These are phyloP conservation scores for Vipera ursinii DNA, from an alignment of 2,797 vertebrate species.

Conservation along the genomic window DNA sequence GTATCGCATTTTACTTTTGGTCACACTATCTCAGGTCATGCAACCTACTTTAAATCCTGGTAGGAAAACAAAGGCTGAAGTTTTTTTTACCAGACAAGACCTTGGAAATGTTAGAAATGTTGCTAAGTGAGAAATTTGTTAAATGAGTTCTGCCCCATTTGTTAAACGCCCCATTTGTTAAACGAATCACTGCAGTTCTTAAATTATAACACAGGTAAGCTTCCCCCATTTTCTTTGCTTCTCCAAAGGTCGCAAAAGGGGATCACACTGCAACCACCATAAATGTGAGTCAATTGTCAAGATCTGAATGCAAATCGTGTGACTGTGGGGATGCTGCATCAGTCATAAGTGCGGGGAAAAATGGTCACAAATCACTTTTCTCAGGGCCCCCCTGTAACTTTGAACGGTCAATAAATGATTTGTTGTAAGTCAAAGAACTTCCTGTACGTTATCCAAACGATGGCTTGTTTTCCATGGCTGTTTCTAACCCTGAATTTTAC, in stretches of 20 bases:
- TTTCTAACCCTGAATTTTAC: background rate
- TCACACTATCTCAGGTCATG: background rate
- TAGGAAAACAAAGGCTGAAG: background rate
- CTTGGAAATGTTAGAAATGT: background rate
- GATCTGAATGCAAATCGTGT: background rate
- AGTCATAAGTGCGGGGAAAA: background rate
- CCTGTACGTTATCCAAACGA: background rate
- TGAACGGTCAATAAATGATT: background rate
- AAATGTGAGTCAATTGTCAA: background rate
- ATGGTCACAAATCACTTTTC: background rate
- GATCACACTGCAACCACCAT: background rate
- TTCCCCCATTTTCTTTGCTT: background rate
- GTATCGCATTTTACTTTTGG: background rate
- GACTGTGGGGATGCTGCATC: background rate
- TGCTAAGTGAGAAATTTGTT: background rate
- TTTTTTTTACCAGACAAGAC: background rate
- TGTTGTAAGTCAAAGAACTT: background rate
- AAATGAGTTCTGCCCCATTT: background rate
- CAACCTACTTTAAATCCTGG: background rate
- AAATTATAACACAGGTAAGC: background rate
- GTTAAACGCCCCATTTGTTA: no score
- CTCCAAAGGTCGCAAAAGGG: background rate
- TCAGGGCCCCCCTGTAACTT: background rate
- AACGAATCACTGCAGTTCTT: background rate
- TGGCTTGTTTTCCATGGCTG: background rate